Evolutionary conservation across 2,113 vertebrate genomes (phyloP).

Genomic region (Illadopsis cleaveri): DNA sequence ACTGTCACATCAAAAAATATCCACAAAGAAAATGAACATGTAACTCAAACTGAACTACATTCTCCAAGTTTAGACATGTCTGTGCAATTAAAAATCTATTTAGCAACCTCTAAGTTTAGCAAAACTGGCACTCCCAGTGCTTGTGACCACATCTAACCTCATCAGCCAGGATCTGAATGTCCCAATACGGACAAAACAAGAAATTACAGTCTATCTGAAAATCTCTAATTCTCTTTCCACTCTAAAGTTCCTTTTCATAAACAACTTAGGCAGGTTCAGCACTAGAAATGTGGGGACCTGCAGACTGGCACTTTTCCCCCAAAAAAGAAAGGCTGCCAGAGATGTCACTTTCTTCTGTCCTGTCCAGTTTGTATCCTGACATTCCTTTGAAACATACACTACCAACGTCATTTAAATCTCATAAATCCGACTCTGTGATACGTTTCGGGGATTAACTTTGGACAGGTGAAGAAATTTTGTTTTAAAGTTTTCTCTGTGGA

Average conservation of each 20-base stretch:
- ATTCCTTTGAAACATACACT: not conserved
- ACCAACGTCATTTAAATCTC: not conserved
- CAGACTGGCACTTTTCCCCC: not conserved
- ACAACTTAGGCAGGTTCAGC: not conserved
- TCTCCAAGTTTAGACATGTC: not conserved
- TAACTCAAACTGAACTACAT: not conserved
- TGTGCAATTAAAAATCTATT: not conserved
- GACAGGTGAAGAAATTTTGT: not conserved
- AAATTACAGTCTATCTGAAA: not conserved
- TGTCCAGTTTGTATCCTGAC: not conserved
- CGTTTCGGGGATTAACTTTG: not conserved
- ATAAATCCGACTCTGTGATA: not conserved
- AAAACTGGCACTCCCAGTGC: conserved; percentile 2
- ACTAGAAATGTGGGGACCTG: not conserved
- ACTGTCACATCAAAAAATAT: not conserved
- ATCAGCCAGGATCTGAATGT: conserved; percentile 26
- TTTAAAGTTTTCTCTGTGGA: not conserved
- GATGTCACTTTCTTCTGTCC: not conserved
- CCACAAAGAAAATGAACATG: not conserved
- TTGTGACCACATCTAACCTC: not conserved
- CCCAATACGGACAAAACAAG: not conserved
- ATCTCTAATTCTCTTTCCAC: not conserved
- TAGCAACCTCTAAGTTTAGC: conserved; percentile 15
- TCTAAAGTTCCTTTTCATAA: not conserved
- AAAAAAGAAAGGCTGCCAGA: not conserved